Evolutionary conservation across 2,797 vertebrate species (phyloP).

Genomic region (Schizothorax lantsangensis): DNA sequence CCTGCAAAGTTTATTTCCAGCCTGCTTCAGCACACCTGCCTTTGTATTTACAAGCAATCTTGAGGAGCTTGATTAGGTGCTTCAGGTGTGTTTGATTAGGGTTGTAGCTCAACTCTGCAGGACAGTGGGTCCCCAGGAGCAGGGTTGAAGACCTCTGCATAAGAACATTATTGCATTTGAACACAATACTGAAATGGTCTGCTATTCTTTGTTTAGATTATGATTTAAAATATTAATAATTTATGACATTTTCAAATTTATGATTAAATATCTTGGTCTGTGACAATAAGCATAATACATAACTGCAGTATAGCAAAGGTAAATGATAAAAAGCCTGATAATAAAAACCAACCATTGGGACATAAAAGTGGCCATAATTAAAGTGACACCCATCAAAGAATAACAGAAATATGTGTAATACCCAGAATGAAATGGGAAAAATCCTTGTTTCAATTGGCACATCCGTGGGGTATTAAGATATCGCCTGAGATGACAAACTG

Average conservation of each 20-base stretch:
- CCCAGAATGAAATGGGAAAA: not conserved
- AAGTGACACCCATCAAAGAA: not conserved
- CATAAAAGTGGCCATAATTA: not conserved
- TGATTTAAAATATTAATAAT: not conserved
- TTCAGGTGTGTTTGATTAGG: no score
- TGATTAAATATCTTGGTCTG: not conserved
- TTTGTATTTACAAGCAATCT: no score
- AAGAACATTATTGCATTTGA: not conserved
- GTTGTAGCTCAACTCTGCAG: no score
- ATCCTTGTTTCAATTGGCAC: not conserved
- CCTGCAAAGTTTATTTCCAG: no score
- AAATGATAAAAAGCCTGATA: not conserved
- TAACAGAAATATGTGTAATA: not conserved
- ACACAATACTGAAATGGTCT: not conserved
- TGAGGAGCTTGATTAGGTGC: no score
- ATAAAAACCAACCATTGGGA: not conserved
- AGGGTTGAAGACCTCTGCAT: no score
- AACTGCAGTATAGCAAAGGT: not conserved
- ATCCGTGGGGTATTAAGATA: not conserved
- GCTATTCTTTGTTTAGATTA: not conserved
- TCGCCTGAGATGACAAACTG: slow-evolving; percentile 10
- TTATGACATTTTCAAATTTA: not conserved
- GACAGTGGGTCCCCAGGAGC: no score
- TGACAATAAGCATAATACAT: not conserved
- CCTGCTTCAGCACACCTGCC: no score